Conservation (phyloP, 2,888 invertebrate species). For the Deroplatys truncata region DNA sequence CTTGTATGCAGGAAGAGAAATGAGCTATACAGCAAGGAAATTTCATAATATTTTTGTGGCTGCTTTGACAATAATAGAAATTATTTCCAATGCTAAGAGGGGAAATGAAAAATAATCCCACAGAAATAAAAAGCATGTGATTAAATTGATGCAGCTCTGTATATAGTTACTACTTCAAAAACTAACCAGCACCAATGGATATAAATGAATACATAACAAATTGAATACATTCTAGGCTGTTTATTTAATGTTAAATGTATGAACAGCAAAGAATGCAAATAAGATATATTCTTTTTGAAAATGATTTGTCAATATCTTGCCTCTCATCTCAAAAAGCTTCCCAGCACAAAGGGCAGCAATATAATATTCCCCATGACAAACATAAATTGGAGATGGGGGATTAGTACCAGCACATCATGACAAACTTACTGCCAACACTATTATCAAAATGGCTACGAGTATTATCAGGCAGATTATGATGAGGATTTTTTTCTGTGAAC, state of each 20-base stretch:
- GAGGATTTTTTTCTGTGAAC: slow-evolving; percentile 83
- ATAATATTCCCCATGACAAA: not conserved
- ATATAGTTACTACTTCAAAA: not conserved
- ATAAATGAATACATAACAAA: not conserved
- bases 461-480: slow-evolving; percentile 79
- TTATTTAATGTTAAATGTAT: not conserved
- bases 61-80: not conserved
- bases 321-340: not conserved
- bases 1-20: not conserved
- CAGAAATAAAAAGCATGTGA: not conserved
- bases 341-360: slow-evolving; percentile 2
- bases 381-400: slow-evolving; percentile 11
- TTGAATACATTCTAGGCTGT: not conserved
- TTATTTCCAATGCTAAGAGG: not conserved
- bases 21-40: not conserved
- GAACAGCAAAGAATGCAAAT: not conserved
- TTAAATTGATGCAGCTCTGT: not conserved
- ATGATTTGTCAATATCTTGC: not conserved
- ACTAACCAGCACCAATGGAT: not conserved
- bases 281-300: not conserved
- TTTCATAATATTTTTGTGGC: not conserved
- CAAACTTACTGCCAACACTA: slow-evolving; percentile 54
- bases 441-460: slow-evolving; percentile 71
- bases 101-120: not conserved
- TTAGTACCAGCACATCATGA: slow-evolving; percentile 33